A percentile compares a stretch with the other conserved stretches of the same genome.
Conservation (phyloP, 1,140 invertebrate genomes). For the Teleogryllus occipitalis region DNA sequence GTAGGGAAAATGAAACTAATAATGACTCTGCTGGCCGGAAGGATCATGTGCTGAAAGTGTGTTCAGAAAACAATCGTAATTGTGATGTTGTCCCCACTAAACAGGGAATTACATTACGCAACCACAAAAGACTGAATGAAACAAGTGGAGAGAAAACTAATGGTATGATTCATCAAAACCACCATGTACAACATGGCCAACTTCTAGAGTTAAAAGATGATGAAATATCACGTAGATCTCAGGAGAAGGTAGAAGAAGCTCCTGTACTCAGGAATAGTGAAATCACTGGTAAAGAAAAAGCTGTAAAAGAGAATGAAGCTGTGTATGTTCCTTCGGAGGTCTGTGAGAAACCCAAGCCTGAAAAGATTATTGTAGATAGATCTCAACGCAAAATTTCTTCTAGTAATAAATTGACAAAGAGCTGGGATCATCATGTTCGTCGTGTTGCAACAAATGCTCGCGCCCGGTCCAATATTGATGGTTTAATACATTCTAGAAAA, state of each 20-base stretch:
- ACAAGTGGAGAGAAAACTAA: conserved; percentile 27
- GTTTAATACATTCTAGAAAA: conserved; percentile 8
- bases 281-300: neutral
- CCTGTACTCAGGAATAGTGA: neutral
- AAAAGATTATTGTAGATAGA: neutral
- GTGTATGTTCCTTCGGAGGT: neutral
- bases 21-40: neutral
- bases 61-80: neutral
- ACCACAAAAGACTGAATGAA: conserved; percentile 47
- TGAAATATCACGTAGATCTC: conserved; percentile 20
- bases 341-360: neutral
- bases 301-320: neutral
- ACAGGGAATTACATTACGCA: conserved; percentile 44
- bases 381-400: neutral
- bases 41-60: neutral
- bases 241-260: conserved; percentile 13
- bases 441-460: conserved; percentile 17
- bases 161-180: neutral
- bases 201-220: conserved; percentile 22
- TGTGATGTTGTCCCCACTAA: neutral
- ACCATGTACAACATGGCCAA: conserved; percentile 15
- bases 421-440: conserved; percentile 22
- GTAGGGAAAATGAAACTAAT: neutral
- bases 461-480: neutral
- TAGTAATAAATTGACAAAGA: conserved; percentile 16